Evolutionary conservation across 2,113 vertebrate species (phyloP).

Genomic region (Micronycteris hirsuta): DNA sequence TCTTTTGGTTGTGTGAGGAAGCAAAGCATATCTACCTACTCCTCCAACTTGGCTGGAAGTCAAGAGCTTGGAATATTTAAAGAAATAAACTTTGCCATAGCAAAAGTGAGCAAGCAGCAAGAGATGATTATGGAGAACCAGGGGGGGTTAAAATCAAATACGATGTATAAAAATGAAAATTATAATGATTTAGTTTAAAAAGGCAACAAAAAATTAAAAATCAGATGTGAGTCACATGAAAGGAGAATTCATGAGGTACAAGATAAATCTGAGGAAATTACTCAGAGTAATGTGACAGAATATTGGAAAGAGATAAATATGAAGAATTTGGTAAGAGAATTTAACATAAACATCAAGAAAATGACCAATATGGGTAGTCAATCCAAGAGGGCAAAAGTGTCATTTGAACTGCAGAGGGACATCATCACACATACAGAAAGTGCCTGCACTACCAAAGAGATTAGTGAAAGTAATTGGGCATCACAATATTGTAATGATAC

Average conservation of each 20-base stretch:
- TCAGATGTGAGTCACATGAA: neutral
- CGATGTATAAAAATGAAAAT: neutral
- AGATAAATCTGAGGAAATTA: neutral
- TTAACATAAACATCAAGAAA: too few species aligned
- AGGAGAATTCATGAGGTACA: neutral
- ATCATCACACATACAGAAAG: fast-evolving
- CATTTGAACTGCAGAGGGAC: neutral
- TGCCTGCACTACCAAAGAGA: fast-evolving
- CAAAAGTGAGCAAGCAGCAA: neutral
- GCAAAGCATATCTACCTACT: too few species aligned
- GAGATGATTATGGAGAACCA: neutral
- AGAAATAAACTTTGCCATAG: neutral
- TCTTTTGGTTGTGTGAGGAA: too few species aligned
- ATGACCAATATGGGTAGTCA: too few species aligned
- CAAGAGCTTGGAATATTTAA: neutral
- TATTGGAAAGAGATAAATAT: neutral
- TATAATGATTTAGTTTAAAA: neutral
- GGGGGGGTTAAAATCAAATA: neutral
- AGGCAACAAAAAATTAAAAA: neutral
- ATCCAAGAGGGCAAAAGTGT: neutral
- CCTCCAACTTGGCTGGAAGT: too few species aligned
- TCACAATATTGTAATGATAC: fast-evolving
- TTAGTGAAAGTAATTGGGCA: too few species aligned
- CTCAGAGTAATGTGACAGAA: neutral
- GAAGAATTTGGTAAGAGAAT: neutral